Base-by-base conservation (phyloP, 2,113 vertebrate species). In the Lophura nycthemera region DNA sequence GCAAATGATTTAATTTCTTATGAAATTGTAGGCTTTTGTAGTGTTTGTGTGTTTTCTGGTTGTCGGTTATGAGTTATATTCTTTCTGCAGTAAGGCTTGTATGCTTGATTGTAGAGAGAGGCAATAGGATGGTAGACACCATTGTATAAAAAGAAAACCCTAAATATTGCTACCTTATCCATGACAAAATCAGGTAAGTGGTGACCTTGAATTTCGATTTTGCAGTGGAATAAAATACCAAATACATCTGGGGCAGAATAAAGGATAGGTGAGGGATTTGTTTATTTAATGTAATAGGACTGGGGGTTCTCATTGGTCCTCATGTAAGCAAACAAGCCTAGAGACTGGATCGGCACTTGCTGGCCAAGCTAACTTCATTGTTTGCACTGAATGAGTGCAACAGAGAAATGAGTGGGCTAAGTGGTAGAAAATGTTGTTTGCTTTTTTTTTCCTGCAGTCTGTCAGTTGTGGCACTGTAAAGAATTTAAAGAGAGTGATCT, bases 81-180 rank as follows among this genome's bases (percentile, higher is more conserved):
- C 77, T 91, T 96, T 59, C 94, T 97, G 95, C 96, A 96, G 92
- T 67, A 92, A 95, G 75, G 82, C 93, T 95, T 94, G 27, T 73
- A 81, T 0, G 42, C 95, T 96, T 87, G 87, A 88, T 94, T 70
- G 89, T 93, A 90, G 93, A 96, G 89, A 82, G 79, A 75, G 79
- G 94, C 83, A 82, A 83, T 94, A 96, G 96, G 88, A 91, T 83
- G 96, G 95, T 91, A 91, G 83, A 79, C 90, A 90, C 92, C 93
- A 77, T 77, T 94, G 65, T 85, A 85, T 69, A 85, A 92, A 86
- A 84, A 96, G 84, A 96, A 97, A 96, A 96, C 94, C 92, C 93
- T 95, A 96, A 96, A 96, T 97, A 91, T 95, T 97, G 91, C 70
- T 88, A 74, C 95, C 90, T 91, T 92, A 32, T 83, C 89, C 90